Evolutionary conservation across 2,113 vertebrate species (phyloP).

Genomic region (Vulpes vulpes): DNA sequence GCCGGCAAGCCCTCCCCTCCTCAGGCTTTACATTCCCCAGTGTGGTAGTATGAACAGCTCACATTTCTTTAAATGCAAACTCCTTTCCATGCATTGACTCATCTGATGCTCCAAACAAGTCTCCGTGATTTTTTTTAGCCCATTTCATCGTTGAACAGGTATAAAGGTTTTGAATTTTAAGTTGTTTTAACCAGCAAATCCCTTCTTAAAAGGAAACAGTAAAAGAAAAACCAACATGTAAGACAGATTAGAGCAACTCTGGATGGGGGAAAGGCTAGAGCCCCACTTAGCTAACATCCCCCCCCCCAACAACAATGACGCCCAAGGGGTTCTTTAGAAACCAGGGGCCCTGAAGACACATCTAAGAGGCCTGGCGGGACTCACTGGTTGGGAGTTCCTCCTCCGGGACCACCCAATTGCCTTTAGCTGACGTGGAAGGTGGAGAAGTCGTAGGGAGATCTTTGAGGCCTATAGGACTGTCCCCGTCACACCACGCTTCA

Average conservation of each 20-base stretch:
- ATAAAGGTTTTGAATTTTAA: not conserved
- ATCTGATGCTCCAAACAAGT: conserved; percentile 15
- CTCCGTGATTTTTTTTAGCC: not conserved
- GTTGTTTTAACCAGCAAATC: not conserved
- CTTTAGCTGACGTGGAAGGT: not conserved
- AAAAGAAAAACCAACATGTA: not conserved
- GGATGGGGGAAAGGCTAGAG: not conserved
- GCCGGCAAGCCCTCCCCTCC: not conserved
- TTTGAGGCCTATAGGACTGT: not conserved
- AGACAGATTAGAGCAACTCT: not conserved
- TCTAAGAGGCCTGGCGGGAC: not conserved
- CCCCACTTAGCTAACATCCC: not conserved
- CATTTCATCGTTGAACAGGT: not conserved
- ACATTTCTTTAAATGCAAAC: not conserved
- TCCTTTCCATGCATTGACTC: not conserved
- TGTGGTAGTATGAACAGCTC: not conserved
- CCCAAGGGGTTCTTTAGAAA: not conserved
- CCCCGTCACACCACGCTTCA: not conserved
- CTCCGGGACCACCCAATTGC: not conserved
- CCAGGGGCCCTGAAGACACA: not conserved
- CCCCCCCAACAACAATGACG: not conserved
- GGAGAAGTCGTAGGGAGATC: not conserved
- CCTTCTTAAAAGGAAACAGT: not conserved
- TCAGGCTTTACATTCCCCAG: not conserved
- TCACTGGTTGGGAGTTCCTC: not conserved